phyloP scores from a whole-genome alignment of 2,113 vertebrate genomes.

The Pithys albifrons region DNA sequence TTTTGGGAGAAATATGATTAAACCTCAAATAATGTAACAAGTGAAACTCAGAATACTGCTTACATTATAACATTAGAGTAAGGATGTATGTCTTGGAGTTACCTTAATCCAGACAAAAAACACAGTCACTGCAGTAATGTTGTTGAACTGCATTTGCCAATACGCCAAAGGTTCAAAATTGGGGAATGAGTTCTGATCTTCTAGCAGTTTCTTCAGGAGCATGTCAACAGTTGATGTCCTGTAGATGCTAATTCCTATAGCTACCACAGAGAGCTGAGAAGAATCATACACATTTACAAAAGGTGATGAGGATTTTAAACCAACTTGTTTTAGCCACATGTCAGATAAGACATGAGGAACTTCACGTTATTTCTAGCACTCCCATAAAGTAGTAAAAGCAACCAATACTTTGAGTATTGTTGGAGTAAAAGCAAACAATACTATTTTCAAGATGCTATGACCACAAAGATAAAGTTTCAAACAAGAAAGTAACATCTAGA shows the following conservation, averaged over 20 bases:
- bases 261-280: conserved; percentile 84
- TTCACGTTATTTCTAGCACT: neutral
- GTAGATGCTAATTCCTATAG: conserved; percentile 87
- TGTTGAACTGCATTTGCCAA: conserved; percentile 94
- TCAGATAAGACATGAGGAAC: neutral
- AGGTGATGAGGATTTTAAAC: neutral
- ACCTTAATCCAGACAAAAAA: conserved; percentile 99
- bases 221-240: conserved; percentile 81
- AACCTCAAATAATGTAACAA: neutral
- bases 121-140: conserved; percentile 86
- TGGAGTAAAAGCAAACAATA: neutral
- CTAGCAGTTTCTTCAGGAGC: conserved; percentile 81
- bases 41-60: neutral
- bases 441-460: neutral
- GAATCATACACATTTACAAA: neutral
- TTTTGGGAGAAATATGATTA: neutral
- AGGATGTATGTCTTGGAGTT: neutral
- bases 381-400: neutral
- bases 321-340: neutral
- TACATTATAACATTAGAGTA: neutral
- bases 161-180: conserved; percentile 88
- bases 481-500: neutral
- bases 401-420: neutral
- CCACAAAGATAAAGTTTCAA: neutral
- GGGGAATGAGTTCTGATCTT: conserved; percentile 85